phyloP scores from a whole-genome alignment of 1,140 invertebrate genomes.

The Fopius arisanus region DNA sequence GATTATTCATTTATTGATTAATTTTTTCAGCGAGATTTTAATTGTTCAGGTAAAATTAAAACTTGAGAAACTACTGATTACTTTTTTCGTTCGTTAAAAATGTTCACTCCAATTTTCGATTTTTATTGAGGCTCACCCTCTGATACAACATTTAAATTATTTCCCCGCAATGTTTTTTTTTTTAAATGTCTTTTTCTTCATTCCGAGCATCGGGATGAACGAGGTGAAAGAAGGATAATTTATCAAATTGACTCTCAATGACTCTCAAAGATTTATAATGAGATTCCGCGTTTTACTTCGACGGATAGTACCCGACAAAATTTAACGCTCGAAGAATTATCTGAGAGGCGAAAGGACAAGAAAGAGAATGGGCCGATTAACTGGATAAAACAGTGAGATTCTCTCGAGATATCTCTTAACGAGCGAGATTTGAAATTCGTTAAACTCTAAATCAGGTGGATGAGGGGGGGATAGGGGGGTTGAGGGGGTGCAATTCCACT shows the following conservation, averaged over 20 bases:
- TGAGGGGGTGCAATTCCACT: background rate
- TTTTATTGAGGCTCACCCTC: too few relatives aligned
- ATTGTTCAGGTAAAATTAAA: too few relatives aligned
- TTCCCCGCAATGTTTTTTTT: too few relatives aligned
- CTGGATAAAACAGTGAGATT: background rate
- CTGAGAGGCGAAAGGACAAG: background rate
- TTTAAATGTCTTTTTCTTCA: too few relatives aligned
- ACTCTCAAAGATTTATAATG: background rate
- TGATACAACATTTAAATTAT: too few relatives aligned
- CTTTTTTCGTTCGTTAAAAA: too few relatives aligned
- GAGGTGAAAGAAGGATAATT: too few relatives aligned
- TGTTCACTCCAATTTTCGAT: too few relatives aligned
- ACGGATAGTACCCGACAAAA: background rate
- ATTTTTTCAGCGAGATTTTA: too few relatives aligned
- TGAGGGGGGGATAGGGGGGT: background rate
- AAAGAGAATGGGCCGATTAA: background rate
- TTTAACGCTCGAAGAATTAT: slow-evolving; percentile 2
- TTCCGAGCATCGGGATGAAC: too few relatives aligned
- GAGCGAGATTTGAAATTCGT: slow-evolving; percentile 5
- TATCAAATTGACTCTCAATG: background rate
- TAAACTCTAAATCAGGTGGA: background rate
- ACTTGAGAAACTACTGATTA: too few relatives aligned
- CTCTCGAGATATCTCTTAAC: slow-evolving; percentile 3
- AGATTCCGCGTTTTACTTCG: background rate
- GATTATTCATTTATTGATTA: too few relatives aligned